Base-by-base conservation (phyloP, 2,888 invertebrate genomes). In the Parochlus steinenii region DNA sequence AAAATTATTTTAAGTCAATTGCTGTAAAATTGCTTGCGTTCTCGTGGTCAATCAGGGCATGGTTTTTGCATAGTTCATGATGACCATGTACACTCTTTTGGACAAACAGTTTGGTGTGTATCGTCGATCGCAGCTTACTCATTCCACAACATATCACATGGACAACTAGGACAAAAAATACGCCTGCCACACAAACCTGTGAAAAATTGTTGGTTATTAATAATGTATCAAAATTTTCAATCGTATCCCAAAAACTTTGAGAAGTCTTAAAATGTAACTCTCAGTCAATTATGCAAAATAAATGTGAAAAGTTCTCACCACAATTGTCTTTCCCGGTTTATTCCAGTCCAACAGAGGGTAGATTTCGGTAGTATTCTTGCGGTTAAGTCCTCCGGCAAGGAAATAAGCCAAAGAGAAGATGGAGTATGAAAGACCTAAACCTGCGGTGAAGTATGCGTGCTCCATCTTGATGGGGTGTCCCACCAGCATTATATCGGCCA, bases 291-390 rank as follows among this genome's bases (percentile, higher is more conserved):
- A 51, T 24, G 77, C 58, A 45, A 72, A 65, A 1, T 68, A 43
- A 1, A 71, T 59, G 14, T 73, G 71, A 5, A 67, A 65, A 1
- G 68, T 49, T 30, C 71, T 67, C 29, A 74, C 63, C 4, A 69
- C 49, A 7, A 64, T 46, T 1, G 79, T 68, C 35, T 53, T 48
- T 5, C 65, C 64, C 0, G 81, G 77, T 27, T 65, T 63, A 14
- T 66, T 56, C 83, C 85, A 86, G 58, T 85, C 72, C 45, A 86
- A 55, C 47, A 79, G 69, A 27, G 74, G 72, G 56, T 86, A 86
- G 43, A 86, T 76, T 49, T 65, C 73, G 28, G 58, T 58, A 26
- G 65, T 55, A 14, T 75, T 74, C 44, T 64, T 61, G 43, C 77
- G 75, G 51, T 74, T 71, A 6, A 68, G 63, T 16, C 82, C 85